These are phyloP conservation scores for Boloria euphrosyne DNA, from an alignment of 2,888 invertebrate genomes.

Conservation along the genomic window DNA sequence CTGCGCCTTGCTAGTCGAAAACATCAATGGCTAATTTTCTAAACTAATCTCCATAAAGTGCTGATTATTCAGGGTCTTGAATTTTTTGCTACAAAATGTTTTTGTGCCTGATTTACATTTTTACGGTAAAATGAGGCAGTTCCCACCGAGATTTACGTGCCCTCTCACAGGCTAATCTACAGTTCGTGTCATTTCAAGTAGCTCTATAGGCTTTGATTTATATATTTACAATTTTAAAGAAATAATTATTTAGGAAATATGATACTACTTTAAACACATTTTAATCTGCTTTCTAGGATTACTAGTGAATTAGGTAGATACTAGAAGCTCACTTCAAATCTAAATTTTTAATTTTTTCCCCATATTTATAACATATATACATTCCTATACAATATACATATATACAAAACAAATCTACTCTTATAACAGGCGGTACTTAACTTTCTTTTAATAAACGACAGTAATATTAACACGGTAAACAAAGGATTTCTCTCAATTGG, in stretches of 20 bases:
- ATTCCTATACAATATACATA: too few species aligned
- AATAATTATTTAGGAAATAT: not conserved
- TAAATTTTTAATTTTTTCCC: too few species aligned
- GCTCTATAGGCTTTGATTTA: not conserved
- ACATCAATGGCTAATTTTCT: constrained; percentile 25
- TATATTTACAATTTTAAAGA: not conserved
- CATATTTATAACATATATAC: too few species aligned
- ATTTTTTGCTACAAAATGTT: constrained; percentile 38
- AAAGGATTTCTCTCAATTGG: constrained; percentile 6
- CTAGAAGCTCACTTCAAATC: too few species aligned
- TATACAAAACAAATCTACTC: too few species aligned
- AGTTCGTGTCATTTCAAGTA: constrained; percentile 17
- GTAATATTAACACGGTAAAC: constrained; percentile 10
- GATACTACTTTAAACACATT: not conserved
- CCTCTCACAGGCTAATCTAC: constrained; percentile 25
- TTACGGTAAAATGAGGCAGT: constrained; percentile 32
- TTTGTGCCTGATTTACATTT: constrained; percentile 39
- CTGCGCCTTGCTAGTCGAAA: not conserved
- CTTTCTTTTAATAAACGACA: too few species aligned
- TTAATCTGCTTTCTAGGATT: too few species aligned
- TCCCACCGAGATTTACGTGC: constrained; percentile 33
- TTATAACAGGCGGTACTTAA: too few species aligned
- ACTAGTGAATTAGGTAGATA: too few species aligned
- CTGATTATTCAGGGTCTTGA: constrained; percentile 31
- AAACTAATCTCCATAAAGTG: constrained; percentile 25